Evolutionary conservation across 2,888 invertebrate genomes (phyloP), one percentile per base, ranked within the genome.

Genomic region (Sesamia inferens): DNA sequence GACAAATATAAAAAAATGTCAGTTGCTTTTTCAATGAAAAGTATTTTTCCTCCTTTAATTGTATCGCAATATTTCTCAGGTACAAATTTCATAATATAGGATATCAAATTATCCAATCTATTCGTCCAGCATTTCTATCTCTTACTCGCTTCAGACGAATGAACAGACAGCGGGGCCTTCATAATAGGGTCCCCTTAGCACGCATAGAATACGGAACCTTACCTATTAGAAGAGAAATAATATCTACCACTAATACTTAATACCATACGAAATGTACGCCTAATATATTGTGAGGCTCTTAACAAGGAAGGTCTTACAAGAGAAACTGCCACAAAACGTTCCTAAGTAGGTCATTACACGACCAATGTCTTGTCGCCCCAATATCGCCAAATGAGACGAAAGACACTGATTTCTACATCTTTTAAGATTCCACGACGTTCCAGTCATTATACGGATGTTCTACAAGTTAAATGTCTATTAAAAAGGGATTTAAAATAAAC

Each of bases 401-500:
- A 54, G 0, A 54, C 59, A 68, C n/a, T 54, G 54, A 54, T 39
- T 51, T 22, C 16, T 22, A n/a, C 13, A 59, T 54, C 13, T 61
- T 47, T 42, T 54, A 68, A 5, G 5, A 54, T 24, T 47, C 39
- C 54, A 47, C 19, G 6, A 54, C 69, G 24, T 24, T 31, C 16
- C 59, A 47, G 13, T n/a, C n/a, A 42, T 47, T 76, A 16, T 13
- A 11, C 13, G 39, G 19, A 19, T 22, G 19, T 66, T 66, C 58
- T 31, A 58, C n/a, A 74, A 48, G 13, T 22, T n/a, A 66, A 51
- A 66, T 42, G 14, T 48, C 0, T 44, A 51, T 39, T 47, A 42
- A 16, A 24, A 76, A 63, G 39, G 6, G 14, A 31, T 31, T 57
- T 22, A 51, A 48, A 76, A 68, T 76, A 13, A 78, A 64, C 47